These are phyloP conservation scores for Callinectes sapidus DNA, from an alignment of 2,888 invertebrate genomes.

Conservation along the genomic window DNA sequence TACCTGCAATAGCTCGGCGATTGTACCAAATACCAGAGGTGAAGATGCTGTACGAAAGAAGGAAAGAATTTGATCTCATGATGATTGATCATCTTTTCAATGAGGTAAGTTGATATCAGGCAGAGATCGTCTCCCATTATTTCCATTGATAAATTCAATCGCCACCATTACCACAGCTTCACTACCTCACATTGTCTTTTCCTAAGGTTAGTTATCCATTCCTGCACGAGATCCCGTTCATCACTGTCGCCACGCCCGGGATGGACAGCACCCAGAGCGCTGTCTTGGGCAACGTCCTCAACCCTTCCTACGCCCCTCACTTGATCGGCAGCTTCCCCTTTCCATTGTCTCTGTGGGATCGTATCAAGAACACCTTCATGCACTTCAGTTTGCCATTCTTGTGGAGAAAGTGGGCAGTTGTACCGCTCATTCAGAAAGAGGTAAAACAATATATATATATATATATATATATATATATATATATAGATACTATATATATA, in stretches of 20 bases:
- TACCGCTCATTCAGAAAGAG: slow-evolving; percentile 49
- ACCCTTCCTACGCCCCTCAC: slow-evolving; percentile 53
- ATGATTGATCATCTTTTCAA: not conserved
- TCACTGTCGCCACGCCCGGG: slow-evolving; percentile 52
- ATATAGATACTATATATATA: not conserved
- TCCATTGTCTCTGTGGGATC: not conserved
- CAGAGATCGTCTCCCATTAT: not conserved
- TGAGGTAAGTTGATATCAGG: not conserved
- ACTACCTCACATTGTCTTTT: not conserved
- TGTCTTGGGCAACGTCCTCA: slow-evolving; percentile 55
- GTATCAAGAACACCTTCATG: slow-evolving; percentile 18
- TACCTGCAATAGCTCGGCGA: not conserved
- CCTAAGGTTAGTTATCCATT: slow-evolving; percentile 53
- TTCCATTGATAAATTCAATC: not conserved
- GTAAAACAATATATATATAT: slow-evolving; percentile 24
- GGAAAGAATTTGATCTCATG: not conserved
- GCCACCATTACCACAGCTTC: not conserved
- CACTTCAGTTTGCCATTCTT: not conserved
- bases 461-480: too few relatives aligned
- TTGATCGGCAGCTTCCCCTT: not conserved
- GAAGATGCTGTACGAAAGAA: not conserved
- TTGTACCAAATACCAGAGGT: not conserved
- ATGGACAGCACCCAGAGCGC: slow-evolving; percentile 52
- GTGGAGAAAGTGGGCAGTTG: slow-evolving; percentile 47
- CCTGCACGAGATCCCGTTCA: slow-evolving; percentile 56